These are phyloP conservation scores for Porites lobata DNA, from an alignment of 92 coral and sea anemone genomes.

Conservation along the genomic window DNA sequence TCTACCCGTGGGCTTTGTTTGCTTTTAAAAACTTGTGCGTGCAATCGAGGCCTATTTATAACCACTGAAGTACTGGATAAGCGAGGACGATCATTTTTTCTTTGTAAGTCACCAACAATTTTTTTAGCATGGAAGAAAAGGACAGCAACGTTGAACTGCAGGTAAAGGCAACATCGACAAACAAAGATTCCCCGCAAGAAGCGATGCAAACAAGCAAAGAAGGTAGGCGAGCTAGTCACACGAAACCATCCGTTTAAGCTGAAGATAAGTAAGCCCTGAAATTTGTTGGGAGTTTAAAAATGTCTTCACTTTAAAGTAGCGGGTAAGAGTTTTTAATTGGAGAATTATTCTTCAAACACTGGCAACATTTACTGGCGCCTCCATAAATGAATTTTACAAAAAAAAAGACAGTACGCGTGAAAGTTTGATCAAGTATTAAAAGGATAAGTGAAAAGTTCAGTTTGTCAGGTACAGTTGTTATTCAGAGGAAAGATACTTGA, in stretches of 20 bases:
- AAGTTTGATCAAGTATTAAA: too few species aligned
- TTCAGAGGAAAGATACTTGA: too few species aligned
- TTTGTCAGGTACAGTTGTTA: too few species aligned
- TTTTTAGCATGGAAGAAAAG: constrained; percentile 17
- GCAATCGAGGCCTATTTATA: neutral
- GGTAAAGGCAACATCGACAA: neutral
- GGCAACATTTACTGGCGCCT: too few species aligned
- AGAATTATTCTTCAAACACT: too few species aligned
- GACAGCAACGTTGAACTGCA: neutral
- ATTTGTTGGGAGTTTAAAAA: neutral
- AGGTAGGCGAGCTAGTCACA: constrained; percentile 4
- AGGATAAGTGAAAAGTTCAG: too few species aligned
- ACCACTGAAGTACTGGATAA: neutral
- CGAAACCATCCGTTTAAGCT: too few species aligned
- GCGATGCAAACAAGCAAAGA: neutral
- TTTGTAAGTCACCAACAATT: neutral
- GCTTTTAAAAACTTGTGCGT: constrained; percentile 11
- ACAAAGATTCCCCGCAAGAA: neutral
- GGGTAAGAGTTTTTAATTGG: too few species aligned
- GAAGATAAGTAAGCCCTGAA: neutral
- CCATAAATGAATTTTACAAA: too few species aligned
- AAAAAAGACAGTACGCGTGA: too few species aligned
- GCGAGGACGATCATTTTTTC: neutral
- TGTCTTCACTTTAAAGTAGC: too few species aligned
- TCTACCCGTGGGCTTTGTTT: constrained; percentile 52